These are phyloP conservation scores for Thumatha senex DNA, from an alignment of 2,888 invertebrate genomes.

Conservation along the genomic window DNA sequence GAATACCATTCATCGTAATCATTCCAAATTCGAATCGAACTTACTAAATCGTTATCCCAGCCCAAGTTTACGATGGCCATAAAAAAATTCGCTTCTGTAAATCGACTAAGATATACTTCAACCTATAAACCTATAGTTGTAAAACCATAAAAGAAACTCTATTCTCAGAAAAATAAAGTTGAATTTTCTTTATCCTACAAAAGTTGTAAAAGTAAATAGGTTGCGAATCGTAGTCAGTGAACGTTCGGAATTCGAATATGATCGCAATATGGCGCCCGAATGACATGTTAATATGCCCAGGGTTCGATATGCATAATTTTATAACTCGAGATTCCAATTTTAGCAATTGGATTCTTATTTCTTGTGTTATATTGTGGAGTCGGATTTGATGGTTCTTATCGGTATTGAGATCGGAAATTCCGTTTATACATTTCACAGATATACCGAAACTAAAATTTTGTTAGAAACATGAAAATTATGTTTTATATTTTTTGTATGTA, in stretches of 20 bases:
- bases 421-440: background rate
- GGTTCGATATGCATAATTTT: slow-evolving; percentile 78
- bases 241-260: slow-evolving; percentile 71
- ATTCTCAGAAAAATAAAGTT: slow-evolving; percentile 31
- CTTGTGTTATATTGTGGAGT: slow-evolving; percentile 17
- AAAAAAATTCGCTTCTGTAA: slow-evolving; percentile 54
- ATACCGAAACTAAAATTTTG: background rate
- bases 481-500: too few species aligned
- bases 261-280: slow-evolving; percentile 75
- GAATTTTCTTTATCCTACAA: slow-evolving; percentile 19
- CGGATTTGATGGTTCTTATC: background rate
- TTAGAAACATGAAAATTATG: background rate
- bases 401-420: background rate
- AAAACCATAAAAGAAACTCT: slow-evolving; percentile 2
- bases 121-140: slow-evolving; percentile 12
- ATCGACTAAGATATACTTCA: slow-evolving; percentile 57
- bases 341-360: slow-evolving; percentile 32
- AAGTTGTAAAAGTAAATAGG: slow-evolving; percentile 29
- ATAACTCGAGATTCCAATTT: slow-evolving; percentile 51
- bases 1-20: slow-evolving; percentile 47
- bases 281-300: slow-evolving; percentile 79
- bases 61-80: slow-evolving; percentile 62
- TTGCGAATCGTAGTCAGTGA: slow-evolving; percentile 40
- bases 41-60: slow-evolving; percentile 63
- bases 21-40: slow-evolving; percentile 68